phyloP scores from a whole-genome alignment of 2,888 invertebrate species.

The Aethes cnicana region DNA sequence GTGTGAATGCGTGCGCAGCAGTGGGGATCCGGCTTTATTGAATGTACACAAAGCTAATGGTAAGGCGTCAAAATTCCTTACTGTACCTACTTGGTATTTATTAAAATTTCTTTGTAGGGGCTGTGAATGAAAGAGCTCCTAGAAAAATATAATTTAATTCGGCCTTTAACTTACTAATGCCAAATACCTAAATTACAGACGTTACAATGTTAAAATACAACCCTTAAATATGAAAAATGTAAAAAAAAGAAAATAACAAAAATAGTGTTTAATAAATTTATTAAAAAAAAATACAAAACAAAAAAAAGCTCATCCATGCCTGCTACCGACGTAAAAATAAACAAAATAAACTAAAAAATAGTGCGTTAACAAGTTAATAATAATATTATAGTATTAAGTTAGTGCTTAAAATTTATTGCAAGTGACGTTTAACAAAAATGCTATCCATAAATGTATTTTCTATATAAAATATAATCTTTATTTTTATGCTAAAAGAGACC shows the following conservation, averaged over 20 bases:
- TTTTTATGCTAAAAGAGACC: constrained; percentile 43
- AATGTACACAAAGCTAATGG: too few species aligned
- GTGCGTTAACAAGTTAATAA: constrained; percentile 65
- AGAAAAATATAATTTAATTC: constrained; percentile 77
- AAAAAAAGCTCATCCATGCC: constrained; percentile 67
- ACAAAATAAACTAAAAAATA: constrained; percentile 66
- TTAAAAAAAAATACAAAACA: constrained; percentile 74
- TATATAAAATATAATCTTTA: constrained; percentile 65
- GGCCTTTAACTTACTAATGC: constrained; percentile 58
- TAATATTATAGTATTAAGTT: constrained; percentile 46
- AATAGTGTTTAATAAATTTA: constrained; percentile 75
- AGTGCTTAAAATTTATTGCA: constrained; percentile 49
- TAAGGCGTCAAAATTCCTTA: too few species aligned
- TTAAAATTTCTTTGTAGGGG: not conserved
- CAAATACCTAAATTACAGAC: constrained; percentile 49
- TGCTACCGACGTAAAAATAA: constrained; percentile 63
- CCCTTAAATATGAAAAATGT: constrained; percentile 32
- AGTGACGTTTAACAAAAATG: constrained; percentile 50
- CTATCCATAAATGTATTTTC: constrained; percentile 41
- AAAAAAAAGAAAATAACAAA: constrained; percentile 51
- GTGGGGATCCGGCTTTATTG: too few species aligned
- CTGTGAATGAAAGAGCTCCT: constrained; percentile 48
- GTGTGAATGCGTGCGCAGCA: too few species aligned
- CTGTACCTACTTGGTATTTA: too few species aligned
- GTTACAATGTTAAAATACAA: constrained; percentile 60